A percentile compares a stretch with the other conserved stretches of the same genome.
Conservation (phyloP, 2,113 vertebrate genomes). For the Thymallus thymallus region DNA sequence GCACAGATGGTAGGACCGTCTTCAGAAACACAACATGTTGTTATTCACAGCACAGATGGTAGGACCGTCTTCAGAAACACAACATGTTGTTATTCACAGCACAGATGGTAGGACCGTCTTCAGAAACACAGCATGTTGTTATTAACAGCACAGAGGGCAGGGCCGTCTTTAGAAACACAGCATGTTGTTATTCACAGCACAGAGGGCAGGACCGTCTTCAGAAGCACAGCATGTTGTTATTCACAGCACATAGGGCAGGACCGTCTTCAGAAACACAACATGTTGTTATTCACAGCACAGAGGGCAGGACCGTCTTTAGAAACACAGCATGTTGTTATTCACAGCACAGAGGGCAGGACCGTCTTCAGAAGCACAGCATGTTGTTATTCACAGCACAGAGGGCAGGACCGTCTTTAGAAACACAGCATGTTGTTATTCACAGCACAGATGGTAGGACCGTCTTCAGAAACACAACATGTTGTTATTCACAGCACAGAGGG, state of each 20-base stretch:
- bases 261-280: conserved; percentile 31
- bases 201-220: conserved; percentile 10
- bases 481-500: background rate
- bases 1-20: background rate
- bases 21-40: conserved; percentile 33
- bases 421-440: conserved; percentile 20
- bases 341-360: background rate
- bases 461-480: conserved; percentile 35
- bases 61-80: conserved; percentile 25
- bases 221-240: conserved; percentile 26
- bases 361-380: conserved; percentile 36
- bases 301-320: conserved; percentile 7
- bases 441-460: background rate
- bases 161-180: conserved; percentile 26
- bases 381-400: background rate
- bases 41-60: background rate
- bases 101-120: background rate
- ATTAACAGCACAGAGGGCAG: background rate
- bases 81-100: conserved; percentile 9
- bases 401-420: conserved; percentile 16
- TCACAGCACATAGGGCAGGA: background rate
- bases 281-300: background rate
- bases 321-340: conserved; percentile 26
- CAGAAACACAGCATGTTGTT: conserved; percentile 33
- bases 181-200: conserved; percentile 6